Conservation (phyloP, 2,888 invertebrate species). For the Noctua janthe region DNA sequence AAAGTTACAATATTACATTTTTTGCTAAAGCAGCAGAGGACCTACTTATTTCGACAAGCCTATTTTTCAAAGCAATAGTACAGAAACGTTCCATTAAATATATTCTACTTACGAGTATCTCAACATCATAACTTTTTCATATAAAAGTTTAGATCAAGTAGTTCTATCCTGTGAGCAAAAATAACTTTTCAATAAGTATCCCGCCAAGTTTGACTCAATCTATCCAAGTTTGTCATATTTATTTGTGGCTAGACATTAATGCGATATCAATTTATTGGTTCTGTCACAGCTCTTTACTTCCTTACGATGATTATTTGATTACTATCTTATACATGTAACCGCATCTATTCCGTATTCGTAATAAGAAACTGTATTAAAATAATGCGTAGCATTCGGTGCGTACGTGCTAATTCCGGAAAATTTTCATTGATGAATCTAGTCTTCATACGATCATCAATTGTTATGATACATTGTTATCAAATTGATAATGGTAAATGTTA, state of each 20-base stretch:
- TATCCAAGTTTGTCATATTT: conserved; percentile 44
- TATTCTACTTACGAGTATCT: conserved; percentile 7
- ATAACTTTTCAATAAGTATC: conserved; percentile 45
- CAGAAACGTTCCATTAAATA: conserved; percentile 13
- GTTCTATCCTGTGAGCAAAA: conserved; percentile 31
- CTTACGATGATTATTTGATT: conserved; percentile 5
- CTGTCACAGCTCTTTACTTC: background rate
- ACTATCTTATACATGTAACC: conserved; percentile 6
- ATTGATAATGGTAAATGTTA: conserved; percentile 43
- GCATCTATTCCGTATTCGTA: conserved; percentile 13
- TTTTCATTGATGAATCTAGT: conserved; percentile 48
- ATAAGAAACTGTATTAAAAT: conserved; percentile 34
- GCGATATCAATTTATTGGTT: conserved; percentile 27
- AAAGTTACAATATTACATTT: background rate
- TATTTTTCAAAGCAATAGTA: background rate
- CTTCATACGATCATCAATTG: conserved; percentile 32
- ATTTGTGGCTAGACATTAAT: conserved; percentile 30
- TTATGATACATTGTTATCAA: conserved; percentile 55
- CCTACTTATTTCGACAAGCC: background rate
- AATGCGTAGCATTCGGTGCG: conserved; percentile 38
- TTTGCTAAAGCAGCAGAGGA: too few relatives aligned
- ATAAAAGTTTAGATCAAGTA: conserved; percentile 36
- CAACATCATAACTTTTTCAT: conserved; percentile 45
- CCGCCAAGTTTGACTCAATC: conserved; percentile 46
- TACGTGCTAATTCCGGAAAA: conserved; percentile 33